phyloP scores from a whole-genome alignment of 2,888 invertebrate genomes.

The Drosophila greeni region DNA sequence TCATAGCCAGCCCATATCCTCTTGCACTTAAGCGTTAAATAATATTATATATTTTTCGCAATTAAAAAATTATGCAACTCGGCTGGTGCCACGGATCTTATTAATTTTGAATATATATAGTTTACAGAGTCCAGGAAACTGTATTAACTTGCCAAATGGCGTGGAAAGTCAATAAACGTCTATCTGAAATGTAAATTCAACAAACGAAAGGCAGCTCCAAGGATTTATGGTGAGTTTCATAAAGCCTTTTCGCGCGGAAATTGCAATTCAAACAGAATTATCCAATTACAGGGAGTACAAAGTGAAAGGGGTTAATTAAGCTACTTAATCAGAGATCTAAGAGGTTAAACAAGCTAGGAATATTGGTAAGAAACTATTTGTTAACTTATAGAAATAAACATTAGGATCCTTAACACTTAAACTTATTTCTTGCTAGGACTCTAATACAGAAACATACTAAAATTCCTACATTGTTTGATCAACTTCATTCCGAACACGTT shows the following conservation, averaged over 20 bases:
- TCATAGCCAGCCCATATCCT: conserved; percentile 34
- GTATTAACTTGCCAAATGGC: conserved; percentile 41
- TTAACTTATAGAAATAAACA: neutral
- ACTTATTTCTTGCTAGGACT: neutral
- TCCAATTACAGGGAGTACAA: neutral
- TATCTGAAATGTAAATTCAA: conserved; percentile 34
- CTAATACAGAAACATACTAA: neutral
- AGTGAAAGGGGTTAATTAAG: neutral
- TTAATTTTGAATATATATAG: conserved; percentile 37
- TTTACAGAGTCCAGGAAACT: conserved; percentile 32
- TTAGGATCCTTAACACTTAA: neutral
- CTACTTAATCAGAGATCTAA: neutral
- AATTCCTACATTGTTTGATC: conserved; percentile 21
- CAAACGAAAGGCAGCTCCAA: conserved; percentile 11
- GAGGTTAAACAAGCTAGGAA: neutral
- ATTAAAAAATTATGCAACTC: conserved; percentile 30
- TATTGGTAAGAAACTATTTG: neutral
- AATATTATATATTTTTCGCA: conserved; percentile 33
- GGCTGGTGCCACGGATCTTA: conserved; percentile 10
- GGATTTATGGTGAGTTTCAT: conserved; percentile 16
- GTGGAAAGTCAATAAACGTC: conserved; percentile 42
- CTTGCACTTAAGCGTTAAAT: conserved; percentile 24
- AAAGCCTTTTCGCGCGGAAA: conserved; percentile 11
- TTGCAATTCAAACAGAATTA: conserved; percentile 14
- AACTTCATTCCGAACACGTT: conserved; percentile 39